Evolutionary conservation across 2,797 vertebrate genomes (phyloP).

Genomic region (Danio jaintianensis): DNA sequence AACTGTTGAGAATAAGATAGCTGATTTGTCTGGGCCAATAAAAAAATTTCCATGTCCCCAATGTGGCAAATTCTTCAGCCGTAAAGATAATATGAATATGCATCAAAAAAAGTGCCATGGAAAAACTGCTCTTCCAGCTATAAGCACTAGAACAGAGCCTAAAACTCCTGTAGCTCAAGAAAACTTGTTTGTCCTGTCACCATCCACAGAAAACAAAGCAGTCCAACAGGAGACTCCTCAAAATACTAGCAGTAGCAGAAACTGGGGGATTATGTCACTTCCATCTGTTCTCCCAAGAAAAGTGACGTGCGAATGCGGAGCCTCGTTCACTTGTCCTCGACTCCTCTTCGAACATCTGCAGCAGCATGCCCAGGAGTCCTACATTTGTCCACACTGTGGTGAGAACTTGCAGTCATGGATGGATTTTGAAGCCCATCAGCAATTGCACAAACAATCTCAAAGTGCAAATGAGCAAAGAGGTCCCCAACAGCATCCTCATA

Average conservation of each 20-base stretch:
- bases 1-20: slow-evolving; percentile 18
- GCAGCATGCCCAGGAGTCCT: slow-evolving; percentile 81
- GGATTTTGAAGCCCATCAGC: slow-evolving; percentile 81
- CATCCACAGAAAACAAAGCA: slow-evolving; percentile 46
- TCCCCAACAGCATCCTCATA: slow-evolving; percentile 4
- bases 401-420: slow-evolving; percentile 81
- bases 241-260: slow-evolving; percentile 65
- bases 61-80: slow-evolving; percentile 77
- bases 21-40: slow-evolving; percentile 57
- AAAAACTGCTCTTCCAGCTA: slow-evolving; percentile 35
- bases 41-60: slow-evolving; percentile 74
- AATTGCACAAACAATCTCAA: slow-evolving; percentile 77
- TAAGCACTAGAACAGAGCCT: slow-evolving; percentile 48
- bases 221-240: slow-evolving; percentile 54
- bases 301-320: slow-evolving; percentile 83
- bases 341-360: slow-evolving; percentile 82
- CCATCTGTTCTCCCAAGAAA: slow-evolving; percentile 81
- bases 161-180: slow-evolving; percentile 44
- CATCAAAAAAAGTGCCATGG: slow-evolving; percentile 76
- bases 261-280: slow-evolving; percentile 83
- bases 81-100: slow-evolving; percentile 80
- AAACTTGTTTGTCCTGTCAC: slow-evolving; percentile 62
- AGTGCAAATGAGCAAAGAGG: slow-evolving; percentile 51
- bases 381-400: slow-evolving; percentile 82
- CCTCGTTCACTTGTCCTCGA: slow-evolving; percentile 79